These are phyloP conservation scores for Dasysyrphus albostriatus DNA, from an alignment of 2,888 invertebrate species.

Conservation along the genomic window DNA sequence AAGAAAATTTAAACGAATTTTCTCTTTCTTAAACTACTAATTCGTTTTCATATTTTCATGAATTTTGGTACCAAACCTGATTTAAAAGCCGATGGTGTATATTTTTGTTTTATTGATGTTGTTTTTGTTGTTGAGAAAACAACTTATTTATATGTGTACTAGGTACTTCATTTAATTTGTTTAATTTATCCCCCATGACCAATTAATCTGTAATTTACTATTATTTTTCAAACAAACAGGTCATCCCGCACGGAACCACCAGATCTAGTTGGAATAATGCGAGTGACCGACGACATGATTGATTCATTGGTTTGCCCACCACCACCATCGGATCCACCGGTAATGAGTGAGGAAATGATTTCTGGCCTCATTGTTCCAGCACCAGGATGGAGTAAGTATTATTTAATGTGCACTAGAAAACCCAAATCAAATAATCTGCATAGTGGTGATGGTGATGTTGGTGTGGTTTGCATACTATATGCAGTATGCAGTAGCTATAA, in stretches of 20 bases:
- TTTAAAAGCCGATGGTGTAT: not conserved
- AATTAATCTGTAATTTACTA: conserved; percentile 61
- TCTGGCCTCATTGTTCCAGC: conserved; percentile 98
- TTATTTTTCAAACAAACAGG: conserved; percentile 81
- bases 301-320: conserved; percentile 98
- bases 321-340: conserved; percentile 96
- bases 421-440: conserved; percentile 56
- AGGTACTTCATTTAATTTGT: conserved; percentile 10
- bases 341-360: conserved; percentile 97
- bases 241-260: conserved; percentile 93
- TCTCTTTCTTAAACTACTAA: no score
- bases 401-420: conserved; percentile 64
- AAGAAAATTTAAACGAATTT: no score
- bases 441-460: conserved; percentile 21
- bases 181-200: conserved; percentile 17
- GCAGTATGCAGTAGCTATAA: not conserved
- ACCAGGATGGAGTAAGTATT: conserved; percentile 95
- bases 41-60: not conserved
- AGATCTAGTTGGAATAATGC: conserved; percentile 90
- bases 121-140: not conserved
- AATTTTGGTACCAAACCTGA: not conserved
- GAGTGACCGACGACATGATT: conserved; percentile 97
- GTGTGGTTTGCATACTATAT: conserved; percentile 27
- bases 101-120: not conserved
- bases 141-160: not conserved